phyloP scores from a whole-genome alignment of 1,140 invertebrate species.

The Trichoplusia ni region DNA sequence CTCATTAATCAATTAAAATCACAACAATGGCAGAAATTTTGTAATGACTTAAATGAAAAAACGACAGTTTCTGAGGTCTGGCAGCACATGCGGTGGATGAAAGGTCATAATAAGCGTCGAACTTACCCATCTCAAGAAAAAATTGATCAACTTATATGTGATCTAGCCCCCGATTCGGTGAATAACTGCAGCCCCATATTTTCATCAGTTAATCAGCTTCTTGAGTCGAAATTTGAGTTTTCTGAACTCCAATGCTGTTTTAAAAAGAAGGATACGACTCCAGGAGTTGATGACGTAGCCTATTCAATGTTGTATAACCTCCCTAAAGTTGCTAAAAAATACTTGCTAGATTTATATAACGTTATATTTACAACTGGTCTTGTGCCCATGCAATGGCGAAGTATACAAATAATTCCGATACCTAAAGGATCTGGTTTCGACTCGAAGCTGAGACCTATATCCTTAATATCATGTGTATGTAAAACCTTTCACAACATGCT shows the following conservation, averaged over 20 bases:
- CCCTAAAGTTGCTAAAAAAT: constrained; percentile 16
- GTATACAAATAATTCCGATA: constrained; percentile 55
- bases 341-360: constrained; percentile 39
- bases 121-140: neutral
- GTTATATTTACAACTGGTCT: constrained; percentile 12
- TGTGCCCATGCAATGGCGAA: constrained; percentile 56
- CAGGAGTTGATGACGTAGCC: constrained; percentile 42
- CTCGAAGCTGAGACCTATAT: constrained; percentile 45
- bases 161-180: neutral
- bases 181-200: neutral
- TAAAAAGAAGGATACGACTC: constrained; percentile 23
- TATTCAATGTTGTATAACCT: constrained; percentile 43
- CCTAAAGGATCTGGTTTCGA: constrained; percentile 44
- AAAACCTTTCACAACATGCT: constrained; percentile 32
- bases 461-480: constrained; percentile 44
- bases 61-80: neutral
- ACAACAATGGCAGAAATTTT: neutral
- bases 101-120: neutral
- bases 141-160: neutral
- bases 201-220: neutral
- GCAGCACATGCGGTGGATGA: neutral
- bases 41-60: neutral
- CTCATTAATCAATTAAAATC: neutral
- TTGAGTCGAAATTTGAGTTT: neutral
- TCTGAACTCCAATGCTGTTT: neutral